Evolutionary conservation across 2,113 vertebrate genomes (phyloP).

Genomic region (Macroglossus sobrinus): DNA sequence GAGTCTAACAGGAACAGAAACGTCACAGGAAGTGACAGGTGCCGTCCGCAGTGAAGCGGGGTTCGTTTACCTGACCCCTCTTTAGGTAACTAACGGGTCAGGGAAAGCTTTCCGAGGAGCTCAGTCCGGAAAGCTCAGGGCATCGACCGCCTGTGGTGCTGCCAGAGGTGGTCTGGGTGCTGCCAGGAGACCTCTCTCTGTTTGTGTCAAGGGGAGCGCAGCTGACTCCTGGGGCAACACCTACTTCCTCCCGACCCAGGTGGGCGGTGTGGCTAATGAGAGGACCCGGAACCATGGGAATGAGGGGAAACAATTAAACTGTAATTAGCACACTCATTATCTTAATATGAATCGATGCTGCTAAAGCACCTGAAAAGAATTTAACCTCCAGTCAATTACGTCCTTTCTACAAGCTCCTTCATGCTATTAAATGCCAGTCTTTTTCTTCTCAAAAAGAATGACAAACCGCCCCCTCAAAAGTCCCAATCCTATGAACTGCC

Average conservation of each 20-base stretch:
- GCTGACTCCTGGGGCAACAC: not conserved
- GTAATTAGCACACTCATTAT: slow-evolving; percentile 44
- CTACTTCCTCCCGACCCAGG: not conserved
- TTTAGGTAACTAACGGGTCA: not conserved
- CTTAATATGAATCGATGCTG: slow-evolving; percentile 30
- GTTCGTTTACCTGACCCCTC: not conserved
- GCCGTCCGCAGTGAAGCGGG: not conserved
- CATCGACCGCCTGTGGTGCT: too few relatives aligned
- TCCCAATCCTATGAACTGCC: not conserved
- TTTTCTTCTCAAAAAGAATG: not conserved
- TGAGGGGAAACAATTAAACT: not conserved
- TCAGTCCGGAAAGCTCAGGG: not conserved
- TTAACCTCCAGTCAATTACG: slow-evolving; percentile 32
- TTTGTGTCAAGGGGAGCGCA: not conserved
- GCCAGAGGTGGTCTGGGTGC: not conserved
- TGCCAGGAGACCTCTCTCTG: not conserved
- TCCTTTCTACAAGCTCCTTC: not conserved
- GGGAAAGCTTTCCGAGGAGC: not conserved
- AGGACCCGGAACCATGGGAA: not conserved
- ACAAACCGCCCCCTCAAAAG: not conserved
- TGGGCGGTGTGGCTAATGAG: not conserved
- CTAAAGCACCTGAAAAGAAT: slow-evolving; percentile 12
- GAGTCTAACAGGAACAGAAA: not conserved
- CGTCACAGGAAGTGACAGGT: not conserved
- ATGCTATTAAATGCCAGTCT: not conserved